A percentile compares a stretch with the other conserved stretches of the same genome.
These are phyloP conservation scores for Ibidorhyncha struthersii DNA, from an alignment of 2,113 vertebrate species.

Conservation along the genomic window DNA sequence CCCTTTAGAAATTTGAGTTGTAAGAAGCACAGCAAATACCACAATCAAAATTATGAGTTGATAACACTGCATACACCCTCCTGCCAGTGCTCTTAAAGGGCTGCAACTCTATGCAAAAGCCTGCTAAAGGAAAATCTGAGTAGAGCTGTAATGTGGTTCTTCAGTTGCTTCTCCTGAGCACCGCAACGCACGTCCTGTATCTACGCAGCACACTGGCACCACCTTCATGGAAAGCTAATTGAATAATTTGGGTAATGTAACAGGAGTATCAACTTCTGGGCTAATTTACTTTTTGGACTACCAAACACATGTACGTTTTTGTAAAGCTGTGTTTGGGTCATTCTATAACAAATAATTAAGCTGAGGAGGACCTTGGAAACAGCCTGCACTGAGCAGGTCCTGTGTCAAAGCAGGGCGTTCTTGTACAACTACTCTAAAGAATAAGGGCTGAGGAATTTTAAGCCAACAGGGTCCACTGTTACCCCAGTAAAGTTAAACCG, in stretches of 20 bases:
- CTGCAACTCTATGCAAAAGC: neutral
- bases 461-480: neutral
- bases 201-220: neutral
- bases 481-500: neutral
- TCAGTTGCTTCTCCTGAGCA: neutral
- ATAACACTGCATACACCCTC: neutral
- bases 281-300: neutral
- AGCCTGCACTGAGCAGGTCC: neutral
- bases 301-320: neutral
- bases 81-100: neutral
- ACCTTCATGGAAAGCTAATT: neutral
- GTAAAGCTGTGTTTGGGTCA: neutral
- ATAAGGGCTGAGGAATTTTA: neutral
- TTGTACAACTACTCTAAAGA: neutral
- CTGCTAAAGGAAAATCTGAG: neutral
- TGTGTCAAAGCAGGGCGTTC: neutral
- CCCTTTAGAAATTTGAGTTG: neutral
- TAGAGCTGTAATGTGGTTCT: neutral
- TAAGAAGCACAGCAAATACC: neutral
- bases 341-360: neutral
- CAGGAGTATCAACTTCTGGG: neutral
- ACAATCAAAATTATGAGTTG: neutral
- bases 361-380: neutral
- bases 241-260: neutral
- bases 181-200: neutral